Base-by-base conservation (phyloP, 2,113 vertebrate genomes). In the Mirza zaza region DNA sequence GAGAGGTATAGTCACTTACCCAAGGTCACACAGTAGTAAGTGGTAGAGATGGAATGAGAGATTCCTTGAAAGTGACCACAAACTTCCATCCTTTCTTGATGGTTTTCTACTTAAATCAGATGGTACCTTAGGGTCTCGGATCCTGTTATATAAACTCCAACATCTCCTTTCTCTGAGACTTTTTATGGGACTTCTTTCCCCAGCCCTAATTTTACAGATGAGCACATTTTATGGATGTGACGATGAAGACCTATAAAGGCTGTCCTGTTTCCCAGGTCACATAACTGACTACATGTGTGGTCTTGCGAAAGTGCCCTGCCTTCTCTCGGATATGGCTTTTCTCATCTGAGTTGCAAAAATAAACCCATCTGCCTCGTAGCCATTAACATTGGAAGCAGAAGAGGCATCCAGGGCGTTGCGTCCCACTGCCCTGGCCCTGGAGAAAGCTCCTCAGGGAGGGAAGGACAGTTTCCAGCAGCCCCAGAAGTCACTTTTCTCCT, bases 291-390 rank as follows among this genome's bases (percentile, higher is more conserved):
- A 25, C 48, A 92, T 25, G 57, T 67, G 84, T 88, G 83, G 86
- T 59, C 82, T 45, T 27, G 29, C 50, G 73, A 55, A 42, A 68
- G 36, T 65, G 29, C 63, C 50, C 59, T 76, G 3, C 93, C 55
- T 48, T 84, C 65, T 71, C 57, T 11, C 48, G 57, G 73, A 82
- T 57, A 20, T 36, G 50, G 21, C n/a, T 79, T 80, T 94, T 68
- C 91, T 94, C 86, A 11, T 67, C 25, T 5, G 77, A 85, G 67
- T 36, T 94, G 76, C 88, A 95, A 55, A 92, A 96, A 88, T 63
- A 94, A 96, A 91, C 1, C n/a, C 52, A 67, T 88, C 34, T 83
- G 57, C 85, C 55, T 75, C 7, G 4, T 25, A 57, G 59, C 48
- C 59, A 71, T 52, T 48, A 88, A 34, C 5, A 8, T 0, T 36